These are phyloP conservation scores for Hemiscyllium ocellatum DNA, from an alignment of 2,113 vertebrate species.

Conservation along the genomic window DNA sequence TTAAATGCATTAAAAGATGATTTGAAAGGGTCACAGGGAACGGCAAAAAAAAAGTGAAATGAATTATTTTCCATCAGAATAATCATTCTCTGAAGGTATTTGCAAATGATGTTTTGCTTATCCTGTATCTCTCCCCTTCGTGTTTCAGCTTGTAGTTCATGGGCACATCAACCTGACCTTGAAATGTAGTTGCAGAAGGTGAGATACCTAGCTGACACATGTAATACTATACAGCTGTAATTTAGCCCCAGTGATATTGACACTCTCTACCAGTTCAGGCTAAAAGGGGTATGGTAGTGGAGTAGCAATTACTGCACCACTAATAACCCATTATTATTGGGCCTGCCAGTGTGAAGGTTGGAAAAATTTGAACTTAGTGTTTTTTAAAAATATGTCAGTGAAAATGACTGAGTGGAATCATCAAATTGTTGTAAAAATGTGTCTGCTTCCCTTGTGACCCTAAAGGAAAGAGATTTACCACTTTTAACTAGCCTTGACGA, in stretches of 20 bases:
- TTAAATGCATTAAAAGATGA: conserved; percentile 37
- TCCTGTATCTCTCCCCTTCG: not conserved
- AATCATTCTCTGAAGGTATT: conserved; percentile 23
- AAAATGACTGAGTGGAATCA: not conserved
- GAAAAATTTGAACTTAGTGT: not conserved
- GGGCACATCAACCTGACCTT: not conserved
- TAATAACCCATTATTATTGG: not conserved
- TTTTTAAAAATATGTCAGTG: too few relatives aligned
- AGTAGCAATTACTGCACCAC: not conserved
- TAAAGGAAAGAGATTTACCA: not conserved
- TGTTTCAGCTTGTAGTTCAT: not conserved
- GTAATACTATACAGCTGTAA: not conserved
- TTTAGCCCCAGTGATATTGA: not conserved
- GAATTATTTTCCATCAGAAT: conserved; percentile 17
- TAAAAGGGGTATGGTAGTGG: not conserved
- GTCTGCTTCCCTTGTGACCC: not conserved
- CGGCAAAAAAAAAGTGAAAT: not conserved
- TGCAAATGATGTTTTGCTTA: conserved; percentile 10
- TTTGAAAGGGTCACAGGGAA: not conserved
- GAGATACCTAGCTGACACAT: not conserved
- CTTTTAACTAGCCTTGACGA: not conserved
- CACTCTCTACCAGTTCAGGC: not conserved
- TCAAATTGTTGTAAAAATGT: not conserved
- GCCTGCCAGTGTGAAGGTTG: not conserved
- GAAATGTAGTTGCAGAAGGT: not conserved